These are phyloP conservation scores for Lacanobia oleracea DNA, from an alignment of 2,888 invertebrate genomes.

Conservation along the genomic window DNA sequence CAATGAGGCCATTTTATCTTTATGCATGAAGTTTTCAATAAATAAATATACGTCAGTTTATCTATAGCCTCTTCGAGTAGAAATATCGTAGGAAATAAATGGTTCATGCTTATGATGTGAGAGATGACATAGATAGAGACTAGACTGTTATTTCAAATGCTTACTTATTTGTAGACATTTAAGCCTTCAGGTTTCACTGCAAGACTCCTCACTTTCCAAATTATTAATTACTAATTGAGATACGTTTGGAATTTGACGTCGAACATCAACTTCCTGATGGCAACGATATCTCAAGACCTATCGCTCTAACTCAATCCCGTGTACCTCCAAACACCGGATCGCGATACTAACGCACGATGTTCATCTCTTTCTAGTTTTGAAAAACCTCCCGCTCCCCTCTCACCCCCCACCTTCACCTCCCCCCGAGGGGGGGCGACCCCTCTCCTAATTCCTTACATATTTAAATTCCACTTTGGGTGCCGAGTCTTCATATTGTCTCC, in stretches of 20 bases:
- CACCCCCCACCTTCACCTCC: constrained; percentile 29
- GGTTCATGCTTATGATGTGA: no score
- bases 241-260: neutral
- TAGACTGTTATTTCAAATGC: no score
- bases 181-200: no score
- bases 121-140: no score
- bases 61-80: no score
- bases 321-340: constrained; percentile 76
- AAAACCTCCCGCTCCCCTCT: constrained; percentile 79
- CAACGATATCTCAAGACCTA: constrained; percentile 74
- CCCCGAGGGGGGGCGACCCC: constrained; percentile 67
- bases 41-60: no score
- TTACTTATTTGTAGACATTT: no score
- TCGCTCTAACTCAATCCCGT: constrained; percentile 70
- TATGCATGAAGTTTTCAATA: no score
- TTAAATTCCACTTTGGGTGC: constrained; percentile 90
- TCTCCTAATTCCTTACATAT: constrained; percentile 90
- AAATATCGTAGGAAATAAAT: no score
- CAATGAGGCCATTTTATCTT: no score
- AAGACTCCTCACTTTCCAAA: no score
- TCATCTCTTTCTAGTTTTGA: constrained; percentile 91
- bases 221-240: no score
- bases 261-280: constrained; percentile 1
- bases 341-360: constrained; percentile 89
- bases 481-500: constrained; percentile 89